Evolutionary conservation across 2,888 invertebrate genomes (phyloP), one percentile per base, ranked within the genome.

Genomic region (Crepidodera aurea): DNA sequence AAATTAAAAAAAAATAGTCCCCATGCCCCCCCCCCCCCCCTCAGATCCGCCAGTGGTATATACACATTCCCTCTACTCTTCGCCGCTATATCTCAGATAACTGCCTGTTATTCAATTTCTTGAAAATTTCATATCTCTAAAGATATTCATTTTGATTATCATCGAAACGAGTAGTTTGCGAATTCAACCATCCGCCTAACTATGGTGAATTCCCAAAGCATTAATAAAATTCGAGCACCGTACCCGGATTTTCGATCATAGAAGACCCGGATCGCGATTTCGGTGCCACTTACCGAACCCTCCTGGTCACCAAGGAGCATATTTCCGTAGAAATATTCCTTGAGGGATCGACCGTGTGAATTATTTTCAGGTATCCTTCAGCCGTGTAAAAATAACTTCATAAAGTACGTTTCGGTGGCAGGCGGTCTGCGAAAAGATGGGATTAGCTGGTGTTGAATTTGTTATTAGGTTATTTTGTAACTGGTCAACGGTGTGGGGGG

Each of bases 261-360:
- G 37, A n/a, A 22, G 37, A 19, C 34, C 34, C 32, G 12, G 46
- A 56, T 37, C 48, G 48, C 56, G 56, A 56, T 56, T 56, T 48
- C 56, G 34, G 34, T n/a, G 56, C 56, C 56, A 56, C 56, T 56
- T 56, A 56, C 56, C 42, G 40, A 48, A 22, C 56, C 48, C 51
- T 40, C 22, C 55, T 55, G 60, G 60, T 60, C 60, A 60, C 60
- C 60, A 15, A 55, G 55, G 51, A 50, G 50, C 34, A 50, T 40
- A 55, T 55, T 55, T 60, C 55, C 60, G 32, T 46, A 48, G 60
- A 42, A 50, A 60, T 60, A 60, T 55, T 60, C 60, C 60, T 39
- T 50, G 12, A 13, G 55, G 60, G 60, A 60, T 13, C 48, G 19
- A 16, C 16, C 15, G 22, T 50, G 55, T 50, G 55, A 60, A 60